Evolutionary conservation across 1,140 invertebrate species (phyloP).

Genomic region (Trichonephila inaurata): DNA sequence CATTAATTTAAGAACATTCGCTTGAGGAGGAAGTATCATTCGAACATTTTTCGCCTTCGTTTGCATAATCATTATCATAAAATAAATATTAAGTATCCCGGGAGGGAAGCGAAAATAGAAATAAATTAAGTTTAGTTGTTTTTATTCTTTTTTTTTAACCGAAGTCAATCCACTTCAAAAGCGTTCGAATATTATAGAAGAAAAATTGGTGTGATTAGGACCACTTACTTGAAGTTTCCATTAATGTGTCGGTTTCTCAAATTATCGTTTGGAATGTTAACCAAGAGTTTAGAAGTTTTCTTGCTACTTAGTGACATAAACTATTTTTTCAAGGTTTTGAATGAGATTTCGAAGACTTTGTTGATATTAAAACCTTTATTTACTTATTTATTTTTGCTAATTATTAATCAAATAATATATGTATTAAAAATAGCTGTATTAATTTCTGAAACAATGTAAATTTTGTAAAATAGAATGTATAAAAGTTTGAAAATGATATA

Average conservation of each 20-base stretch:
- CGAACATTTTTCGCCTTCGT: conserved; percentile 52
- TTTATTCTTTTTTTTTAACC: conserved; percentile 19
- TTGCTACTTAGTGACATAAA: not conserved
- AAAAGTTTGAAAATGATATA: no score
- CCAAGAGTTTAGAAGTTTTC: not conserved
- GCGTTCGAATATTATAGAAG: not conserved
- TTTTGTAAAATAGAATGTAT: no score
- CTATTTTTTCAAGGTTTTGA: no score
- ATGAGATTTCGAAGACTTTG: no score
- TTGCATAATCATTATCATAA: conserved; percentile 76
- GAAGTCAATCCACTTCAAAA: not conserved
- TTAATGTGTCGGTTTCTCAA: not conserved
- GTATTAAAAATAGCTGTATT: no score
- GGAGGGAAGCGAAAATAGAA: conserved; percentile 63
- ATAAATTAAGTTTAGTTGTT: conserved; percentile 64
- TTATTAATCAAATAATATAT: no score
- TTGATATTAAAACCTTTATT: no score
- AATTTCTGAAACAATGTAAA: no score
- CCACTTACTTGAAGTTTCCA: not conserved
- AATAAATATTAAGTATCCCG: conserved; percentile 74
- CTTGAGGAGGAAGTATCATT: conserved; percentile 36
- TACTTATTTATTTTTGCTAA: no score
- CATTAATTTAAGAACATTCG: conserved; percentile 71
- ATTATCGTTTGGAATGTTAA: not conserved
- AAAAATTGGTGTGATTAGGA: not conserved